Conservation (phyloP, 2,888 invertebrate genomes). For the Drosophila lutescens region DNA sequence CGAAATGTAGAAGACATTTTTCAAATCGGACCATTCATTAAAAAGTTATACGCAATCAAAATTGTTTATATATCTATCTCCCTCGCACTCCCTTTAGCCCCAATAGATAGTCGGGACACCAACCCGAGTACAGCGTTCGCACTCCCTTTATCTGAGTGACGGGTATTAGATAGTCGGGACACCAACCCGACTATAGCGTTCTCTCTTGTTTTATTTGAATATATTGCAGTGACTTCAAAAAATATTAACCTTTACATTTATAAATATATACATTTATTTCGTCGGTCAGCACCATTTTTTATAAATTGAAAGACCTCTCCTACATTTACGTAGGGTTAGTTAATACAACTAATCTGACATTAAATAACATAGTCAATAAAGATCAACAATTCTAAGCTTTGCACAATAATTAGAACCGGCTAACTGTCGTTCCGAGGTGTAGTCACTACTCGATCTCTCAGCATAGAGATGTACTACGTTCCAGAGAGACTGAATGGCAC, state of each 20-base stretch:
- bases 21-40: too few relatives aligned
- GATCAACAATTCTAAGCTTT: conserved; percentile 40
- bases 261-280: conserved; percentile 43
- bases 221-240: conserved; percentile 41
- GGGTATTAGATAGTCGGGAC: too few relatives aligned
- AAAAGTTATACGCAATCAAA: too few relatives aligned
- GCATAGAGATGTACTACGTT: conserved; percentile 42
- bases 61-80: too few relatives aligned
- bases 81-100: too few relatives aligned
- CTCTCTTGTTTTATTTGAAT: background rate
- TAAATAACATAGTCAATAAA: conserved; percentile 37
- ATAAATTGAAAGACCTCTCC: conserved; percentile 16
- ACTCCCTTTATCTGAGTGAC: too few relatives aligned
- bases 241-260: conserved; percentile 23
- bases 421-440: background rate
- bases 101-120: too few relatives aligned
- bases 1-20: too few relatives aligned
- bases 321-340: conserved; percentile 14
- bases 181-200: too few relatives aligned
- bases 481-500: conserved; percentile 81
- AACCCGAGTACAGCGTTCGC: too few relatives aligned
- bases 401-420: conserved; percentile 2
- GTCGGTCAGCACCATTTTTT: conserved; percentile 47
- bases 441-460: conserved; percentile 14
- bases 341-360: conserved; percentile 41